These are phyloP conservation scores for Prunella fulvescens DNA, from an alignment of 2,113 vertebrate genomes.

Conservation along the genomic window DNA sequence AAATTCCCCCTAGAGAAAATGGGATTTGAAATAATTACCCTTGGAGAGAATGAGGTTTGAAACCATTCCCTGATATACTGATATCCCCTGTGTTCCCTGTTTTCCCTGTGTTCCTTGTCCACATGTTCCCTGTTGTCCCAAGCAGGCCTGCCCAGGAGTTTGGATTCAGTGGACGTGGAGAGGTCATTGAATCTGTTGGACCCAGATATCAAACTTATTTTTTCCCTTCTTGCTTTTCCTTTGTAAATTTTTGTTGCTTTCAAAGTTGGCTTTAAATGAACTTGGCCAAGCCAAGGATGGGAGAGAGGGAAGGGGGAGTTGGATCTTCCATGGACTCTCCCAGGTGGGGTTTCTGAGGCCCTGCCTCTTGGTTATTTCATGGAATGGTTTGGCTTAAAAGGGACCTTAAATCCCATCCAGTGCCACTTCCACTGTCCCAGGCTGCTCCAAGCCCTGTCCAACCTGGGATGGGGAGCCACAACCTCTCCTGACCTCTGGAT, in stretches of 20 bases:
- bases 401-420: neutral
- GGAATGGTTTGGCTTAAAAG: neutral
- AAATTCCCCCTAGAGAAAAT: too few species aligned
- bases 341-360: neutral
- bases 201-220: neutral
- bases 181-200: neutral
- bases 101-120: neutral
- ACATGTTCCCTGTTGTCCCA: accelerated
- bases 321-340: neutral
- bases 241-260: neutral
- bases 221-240: neutral
- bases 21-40: too few species aligned
- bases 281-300: accelerated
- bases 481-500: neutral
- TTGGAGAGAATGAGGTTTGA: accelerated
- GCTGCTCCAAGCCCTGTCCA: neutral
- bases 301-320: neutral
- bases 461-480: neutral
- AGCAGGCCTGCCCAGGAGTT: neutral
- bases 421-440: neutral
- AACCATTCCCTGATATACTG: accelerated
- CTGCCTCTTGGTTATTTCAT: neutral
- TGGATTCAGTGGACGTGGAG: neutral
- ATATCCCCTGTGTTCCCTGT: too few species aligned
- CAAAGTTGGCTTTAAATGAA: neutral